Conservation (phyloP, 2,113 vertebrate species). For the Okapia johnstoni region DNA sequence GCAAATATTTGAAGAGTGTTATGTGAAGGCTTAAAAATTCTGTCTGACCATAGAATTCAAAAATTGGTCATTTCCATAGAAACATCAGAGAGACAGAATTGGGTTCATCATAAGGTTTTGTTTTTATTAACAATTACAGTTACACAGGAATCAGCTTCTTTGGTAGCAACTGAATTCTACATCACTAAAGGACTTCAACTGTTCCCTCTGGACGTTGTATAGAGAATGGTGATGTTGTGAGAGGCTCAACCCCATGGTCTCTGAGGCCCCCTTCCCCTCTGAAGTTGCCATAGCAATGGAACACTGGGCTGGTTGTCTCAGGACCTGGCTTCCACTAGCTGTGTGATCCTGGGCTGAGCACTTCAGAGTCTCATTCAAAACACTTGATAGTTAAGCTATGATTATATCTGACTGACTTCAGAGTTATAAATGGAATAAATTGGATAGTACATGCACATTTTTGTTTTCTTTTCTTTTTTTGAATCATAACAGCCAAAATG, state of each 20-base stretch:
- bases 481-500: not conserved
- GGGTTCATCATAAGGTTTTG: not conserved
- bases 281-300: no score
- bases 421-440: not conserved
- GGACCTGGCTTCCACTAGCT: not conserved
- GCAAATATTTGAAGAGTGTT: not conserved
- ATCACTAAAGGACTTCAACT: not conserved
- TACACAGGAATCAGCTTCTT: not conserved
- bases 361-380: not conserved
- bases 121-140: not conserved
- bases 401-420: not conserved
- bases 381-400: not conserved
- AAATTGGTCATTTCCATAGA: not conserved
- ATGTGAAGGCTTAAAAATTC: not conserved
- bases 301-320: not conserved
- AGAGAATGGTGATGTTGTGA: not conserved
- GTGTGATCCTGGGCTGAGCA: not conserved
- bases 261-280: not conserved
- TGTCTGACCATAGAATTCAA: not conserved
- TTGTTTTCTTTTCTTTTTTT: not conserved
- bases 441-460: not conserved
- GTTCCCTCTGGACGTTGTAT: not conserved
- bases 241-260: not conserved
- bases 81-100: not conserved
- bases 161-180: not conserved